phyloP scores from a whole-genome alignment of 1,140 invertebrate species.

The Brachionus rubens region DNA sequence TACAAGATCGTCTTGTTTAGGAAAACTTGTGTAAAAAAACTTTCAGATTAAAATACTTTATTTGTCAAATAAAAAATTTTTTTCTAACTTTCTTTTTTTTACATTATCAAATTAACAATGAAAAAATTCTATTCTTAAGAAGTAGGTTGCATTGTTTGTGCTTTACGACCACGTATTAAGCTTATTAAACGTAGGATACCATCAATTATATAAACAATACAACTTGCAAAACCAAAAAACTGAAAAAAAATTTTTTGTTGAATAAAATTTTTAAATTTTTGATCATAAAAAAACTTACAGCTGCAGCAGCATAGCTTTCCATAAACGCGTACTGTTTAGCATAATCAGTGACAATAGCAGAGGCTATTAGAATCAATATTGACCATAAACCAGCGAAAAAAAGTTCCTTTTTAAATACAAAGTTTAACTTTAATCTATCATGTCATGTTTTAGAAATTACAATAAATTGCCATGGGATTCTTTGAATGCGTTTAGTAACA shows the following conservation, averaged over 20 bases:
- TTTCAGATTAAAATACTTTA: no score
- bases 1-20: conserved; percentile 50
- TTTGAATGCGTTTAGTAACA: not conserved
- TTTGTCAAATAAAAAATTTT: no score
- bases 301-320: conserved; percentile 39
- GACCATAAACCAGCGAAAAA: conserved; percentile 10
- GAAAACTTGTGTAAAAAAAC: conserved; percentile 53
- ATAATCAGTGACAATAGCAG: conserved; percentile 19
- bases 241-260: not conserved
- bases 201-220: conserved; percentile 1
- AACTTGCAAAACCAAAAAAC: conserved; percentile 42
- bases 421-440: not conserved
- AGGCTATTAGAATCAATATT: conserved; percentile 26
- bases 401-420: conserved; percentile 4
- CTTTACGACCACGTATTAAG: not conserved
- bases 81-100: no score
- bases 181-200: not conserved
- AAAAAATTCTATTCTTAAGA: no score
- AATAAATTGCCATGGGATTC: conserved; percentile 38
- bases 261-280: not conserved
- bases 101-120: no score
- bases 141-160: no score
- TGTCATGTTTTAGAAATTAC: not conserved
- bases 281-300: conserved; percentile 12
- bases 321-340: conserved; percentile 8